Base-by-base conservation (phyloP, 2,113 vertebrate species). In the Rhinichthys klamathensis region DNA sequence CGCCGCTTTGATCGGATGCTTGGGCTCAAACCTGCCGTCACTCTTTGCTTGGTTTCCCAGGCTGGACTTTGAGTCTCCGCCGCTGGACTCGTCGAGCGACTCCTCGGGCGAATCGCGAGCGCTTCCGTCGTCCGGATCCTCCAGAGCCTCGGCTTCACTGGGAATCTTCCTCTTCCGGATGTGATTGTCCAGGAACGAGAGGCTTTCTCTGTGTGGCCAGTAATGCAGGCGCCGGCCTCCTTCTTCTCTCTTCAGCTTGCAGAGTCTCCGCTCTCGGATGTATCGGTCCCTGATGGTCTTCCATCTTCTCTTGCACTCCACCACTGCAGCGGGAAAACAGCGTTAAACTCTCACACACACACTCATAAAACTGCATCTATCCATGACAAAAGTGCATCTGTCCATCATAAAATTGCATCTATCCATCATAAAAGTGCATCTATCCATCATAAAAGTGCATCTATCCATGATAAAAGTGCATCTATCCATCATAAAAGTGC, bases 201-300 rank as follows among this genome's bases (percentile, higher is more conserved):
- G 92, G 4, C 89, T 85, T 6, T 93, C 90, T 77, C 92, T 92
- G 88, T 91, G 93, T 87, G 30, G 30, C 30, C 30, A 30, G 30
- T 88, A 86, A 25, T 92, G 93, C 6, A 90, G 90, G 2, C 30
- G 30, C 30, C 30, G 30, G 30, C 30, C 30, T 30, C 30, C 30
- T 30, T 91, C 90, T 54, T 91, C 92, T 72, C 91, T 93, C 85
- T 87, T 90, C 79, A 92, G 92, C 54, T 91, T 88, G 30, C 93
- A 92, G 83, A 91, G 88, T 41, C 93, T 89, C 1, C 93, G 88
- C 81, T 94, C 94, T 77, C 94, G 94, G 74, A 94, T 81, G 80
- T 94, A 94, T 2, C 94, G n/a, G 91, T 94, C 94, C 83, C 94
- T 90, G 90, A 94, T 87, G 84, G 93, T 94, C 88, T 94, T 94